Evolutionary conservation across 2,888 invertebrate species (phyloP).

Genomic region (Lochmaea crataegi): DNA sequence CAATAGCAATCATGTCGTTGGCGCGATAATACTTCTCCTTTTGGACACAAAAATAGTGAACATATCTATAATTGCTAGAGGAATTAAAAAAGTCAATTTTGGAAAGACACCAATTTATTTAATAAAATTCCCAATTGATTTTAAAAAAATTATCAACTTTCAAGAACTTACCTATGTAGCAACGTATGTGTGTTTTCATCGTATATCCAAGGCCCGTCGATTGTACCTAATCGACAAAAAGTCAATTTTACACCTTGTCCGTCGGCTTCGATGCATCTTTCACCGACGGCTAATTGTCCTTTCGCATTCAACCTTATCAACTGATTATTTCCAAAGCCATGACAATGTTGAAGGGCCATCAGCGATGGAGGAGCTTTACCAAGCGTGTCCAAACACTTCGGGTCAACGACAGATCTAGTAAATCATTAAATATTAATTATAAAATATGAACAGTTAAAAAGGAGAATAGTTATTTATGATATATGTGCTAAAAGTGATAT

Average conservation of each 20-base stretch:
- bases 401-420: conserved; percentile 78
- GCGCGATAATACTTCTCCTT: no score
- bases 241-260: conserved; percentile 87
- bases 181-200: conserved; percentile 80
- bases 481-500: no score
- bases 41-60: no score
- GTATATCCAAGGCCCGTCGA: conserved; percentile 95
- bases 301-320: conserved; percentile 90
- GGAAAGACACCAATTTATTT: no score
- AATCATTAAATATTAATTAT: neutral
- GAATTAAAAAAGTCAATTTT: no score
- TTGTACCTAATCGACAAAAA: conserved; percentile 91
- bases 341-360: conserved; percentile 92
- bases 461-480: no score
- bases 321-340: conserved; percentile 96
- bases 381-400: conserved; percentile 90
- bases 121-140: no score
- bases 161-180: conserved; percentile 66
- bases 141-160: no score
- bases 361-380: conserved; percentile 91
- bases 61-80: no score
- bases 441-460: neutral
- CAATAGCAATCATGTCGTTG: no score
- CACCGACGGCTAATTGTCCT: conserved; percentile 93
- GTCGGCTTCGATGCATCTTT: conserved; percentile 94